phyloP scores from a whole-genome alignment of 2,113 vertebrate genomes.

The Sakesphorus luctuosus region DNA sequence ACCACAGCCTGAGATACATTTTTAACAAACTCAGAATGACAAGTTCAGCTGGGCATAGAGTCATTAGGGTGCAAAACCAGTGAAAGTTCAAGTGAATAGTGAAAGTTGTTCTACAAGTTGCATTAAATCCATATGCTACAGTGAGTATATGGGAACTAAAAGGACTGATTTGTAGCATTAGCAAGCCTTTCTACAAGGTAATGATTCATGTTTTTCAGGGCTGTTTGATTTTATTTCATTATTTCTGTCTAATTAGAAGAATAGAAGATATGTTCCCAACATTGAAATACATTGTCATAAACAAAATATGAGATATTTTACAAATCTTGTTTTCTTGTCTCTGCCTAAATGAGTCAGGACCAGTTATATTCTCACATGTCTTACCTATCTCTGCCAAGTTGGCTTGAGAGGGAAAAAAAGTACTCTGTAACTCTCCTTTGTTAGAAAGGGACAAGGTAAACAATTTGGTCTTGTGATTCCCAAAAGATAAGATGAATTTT shows the following conservation, averaged over 20 bases:
- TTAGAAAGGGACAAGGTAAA: not conserved
- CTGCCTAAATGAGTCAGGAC: slow-evolving; percentile 14
- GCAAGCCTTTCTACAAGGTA: not conserved
- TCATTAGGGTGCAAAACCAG: not conserved
- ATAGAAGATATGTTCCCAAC: not conserved
- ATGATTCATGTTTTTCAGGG: slow-evolving; percentile 3
- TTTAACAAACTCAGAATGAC: not conserved
- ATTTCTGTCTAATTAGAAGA: not conserved
- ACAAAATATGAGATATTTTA: slow-evolving; percentile 15
- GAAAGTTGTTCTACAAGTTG: not conserved
- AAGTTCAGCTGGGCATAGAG: not conserved
- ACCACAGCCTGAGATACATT: not conserved
- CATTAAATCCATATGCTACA: slow-evolving; percentile 9
- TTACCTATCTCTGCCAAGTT: not conserved
- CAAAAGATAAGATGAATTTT: not conserved
- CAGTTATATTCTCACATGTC: not conserved
- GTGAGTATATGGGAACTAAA: slow-evolving; percentile 10
- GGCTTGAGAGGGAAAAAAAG: not conserved
- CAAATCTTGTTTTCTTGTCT: not conserved
- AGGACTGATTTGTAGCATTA: not conserved
- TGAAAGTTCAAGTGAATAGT: not conserved
- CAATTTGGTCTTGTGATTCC: not conserved
- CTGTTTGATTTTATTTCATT: not conserved
- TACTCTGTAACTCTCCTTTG: not conserved
- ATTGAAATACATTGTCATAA: slow-evolving; percentile 13